Percentiles rank a stretch among this genome's conserved stretches.
Conservation (phyloP, 2,888 invertebrate genomes). For the Eupithecia dodoneata region DNA sequence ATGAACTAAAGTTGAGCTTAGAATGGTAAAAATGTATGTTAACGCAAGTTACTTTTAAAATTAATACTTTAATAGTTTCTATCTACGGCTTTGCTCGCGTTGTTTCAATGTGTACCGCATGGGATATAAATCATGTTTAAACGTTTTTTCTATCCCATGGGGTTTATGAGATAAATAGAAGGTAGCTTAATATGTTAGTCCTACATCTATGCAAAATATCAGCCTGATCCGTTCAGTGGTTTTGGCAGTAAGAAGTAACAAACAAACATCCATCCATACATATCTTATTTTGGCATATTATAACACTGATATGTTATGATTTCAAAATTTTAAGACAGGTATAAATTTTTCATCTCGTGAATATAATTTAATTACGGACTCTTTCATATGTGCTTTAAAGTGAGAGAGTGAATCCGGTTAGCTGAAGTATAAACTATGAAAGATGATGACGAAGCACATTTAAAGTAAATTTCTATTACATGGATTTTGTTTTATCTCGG, state of each 20-base stretch:
- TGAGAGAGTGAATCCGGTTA: slow-evolving; percentile 4
- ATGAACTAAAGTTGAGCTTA: neutral
- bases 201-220: neutral
- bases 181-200: neutral
- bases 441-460: slow-evolving; percentile 33
- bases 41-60: neutral
- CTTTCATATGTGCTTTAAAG: neutral
- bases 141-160: too few relatives aligned
- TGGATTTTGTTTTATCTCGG: neutral
- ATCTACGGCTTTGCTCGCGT: too few relatives aligned
- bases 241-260: neutral
- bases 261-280: neutral
- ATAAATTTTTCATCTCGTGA: neutral
- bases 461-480: slow-evolving; percentile 20
- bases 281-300: neutral
- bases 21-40: neutral
- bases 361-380: neutral
- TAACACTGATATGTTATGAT: neutral
- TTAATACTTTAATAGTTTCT: too few relatives aligned
- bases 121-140: too few relatives aligned
- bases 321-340: neutral
- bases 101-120: too few relatives aligned
- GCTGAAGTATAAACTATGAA: slow-evolving; percentile 23
- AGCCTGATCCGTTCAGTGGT: neutral
- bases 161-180: neutral